A percentile compares a stretch with the other conserved stretches of the same genome.
Evolutionary conservation across 2,797 vertebrate genomes (phyloP).

Genomic region (Enteromius viviparus): DNA sequence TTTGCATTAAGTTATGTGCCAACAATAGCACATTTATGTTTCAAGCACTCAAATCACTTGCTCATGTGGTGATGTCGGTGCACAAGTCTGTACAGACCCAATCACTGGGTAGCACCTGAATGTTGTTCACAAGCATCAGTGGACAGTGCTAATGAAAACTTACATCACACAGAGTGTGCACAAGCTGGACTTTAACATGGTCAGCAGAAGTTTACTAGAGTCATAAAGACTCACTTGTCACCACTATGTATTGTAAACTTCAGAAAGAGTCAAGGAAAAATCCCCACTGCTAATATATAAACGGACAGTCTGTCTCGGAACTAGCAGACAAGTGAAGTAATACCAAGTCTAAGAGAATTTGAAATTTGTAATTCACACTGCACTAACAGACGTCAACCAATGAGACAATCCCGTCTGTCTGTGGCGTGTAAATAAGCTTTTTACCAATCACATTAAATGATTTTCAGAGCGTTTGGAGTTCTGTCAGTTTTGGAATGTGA

Average conservation of each 20-base stretch:
- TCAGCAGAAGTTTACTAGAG: not conserved
- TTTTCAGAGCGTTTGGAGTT: constrained; percentile 2
- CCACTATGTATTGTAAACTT: not conserved
- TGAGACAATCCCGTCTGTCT: not conserved
- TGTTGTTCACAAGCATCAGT: not conserved
- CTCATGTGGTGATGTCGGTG: not conserved
- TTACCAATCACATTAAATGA: not conserved
- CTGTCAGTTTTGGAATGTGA: constrained; percentile 62
- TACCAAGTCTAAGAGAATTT: not conserved
- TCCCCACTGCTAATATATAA: not conserved
- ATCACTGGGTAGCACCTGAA: not conserved
- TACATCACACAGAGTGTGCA: not conserved
- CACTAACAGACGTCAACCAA: not conserved
- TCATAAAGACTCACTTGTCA: not conserved
- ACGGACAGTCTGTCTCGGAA: not conserved
- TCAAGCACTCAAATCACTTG: not conserved
- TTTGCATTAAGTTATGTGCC: not conserved
- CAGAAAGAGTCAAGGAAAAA: not conserved
- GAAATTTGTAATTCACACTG: not conserved
- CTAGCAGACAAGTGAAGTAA: not conserved
- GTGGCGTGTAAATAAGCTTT: not conserved
- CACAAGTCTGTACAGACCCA: not conserved
- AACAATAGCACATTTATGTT: not conserved
- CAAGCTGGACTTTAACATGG: not conserved
- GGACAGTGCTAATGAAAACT: not conserved